These are phyloP conservation scores for Thunnus maccoyii DNA, from an alignment of 2,113 vertebrate species.

Conservation along the genomic window DNA sequence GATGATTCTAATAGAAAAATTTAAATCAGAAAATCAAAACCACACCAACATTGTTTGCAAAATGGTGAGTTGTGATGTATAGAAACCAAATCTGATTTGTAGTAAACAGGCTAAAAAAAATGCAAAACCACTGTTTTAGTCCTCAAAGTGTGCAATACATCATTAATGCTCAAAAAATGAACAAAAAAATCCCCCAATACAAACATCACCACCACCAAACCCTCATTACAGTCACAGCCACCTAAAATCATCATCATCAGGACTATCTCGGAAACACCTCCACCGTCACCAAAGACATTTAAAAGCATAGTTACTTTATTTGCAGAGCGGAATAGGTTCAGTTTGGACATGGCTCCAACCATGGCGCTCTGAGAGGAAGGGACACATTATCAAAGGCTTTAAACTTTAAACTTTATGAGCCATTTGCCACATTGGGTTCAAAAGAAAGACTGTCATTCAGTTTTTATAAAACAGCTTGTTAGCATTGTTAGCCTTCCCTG, in stretches of 20 bases:
- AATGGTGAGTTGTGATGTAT: background rate
- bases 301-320: conserved; percentile 58
- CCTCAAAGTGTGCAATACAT: background rate
- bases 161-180: background rate
- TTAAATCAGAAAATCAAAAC: background rate
- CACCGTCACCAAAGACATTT: conserved; percentile 21
- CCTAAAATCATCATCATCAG: background rate
- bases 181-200: background rate
- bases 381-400: background rate
- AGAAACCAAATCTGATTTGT: background rate
- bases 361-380: conserved; percentile 28
- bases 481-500: too few relatives aligned
- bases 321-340: conserved; percentile 57
- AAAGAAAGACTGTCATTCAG: too few relatives aligned
- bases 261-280: background rate
- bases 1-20: background rate
- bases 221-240: background rate
- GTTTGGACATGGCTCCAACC: conserved; percentile 62
- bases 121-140: background rate
- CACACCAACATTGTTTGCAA: background rate
- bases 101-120: too few relatives aligned
- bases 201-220: background rate
- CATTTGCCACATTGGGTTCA: background rate
- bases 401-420: background rate
- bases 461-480: too few relatives aligned